These are phyloP conservation scores for Mohoua ochrocephala DNA, from an alignment of 2,113 vertebrate species.

Conservation along the genomic window DNA sequence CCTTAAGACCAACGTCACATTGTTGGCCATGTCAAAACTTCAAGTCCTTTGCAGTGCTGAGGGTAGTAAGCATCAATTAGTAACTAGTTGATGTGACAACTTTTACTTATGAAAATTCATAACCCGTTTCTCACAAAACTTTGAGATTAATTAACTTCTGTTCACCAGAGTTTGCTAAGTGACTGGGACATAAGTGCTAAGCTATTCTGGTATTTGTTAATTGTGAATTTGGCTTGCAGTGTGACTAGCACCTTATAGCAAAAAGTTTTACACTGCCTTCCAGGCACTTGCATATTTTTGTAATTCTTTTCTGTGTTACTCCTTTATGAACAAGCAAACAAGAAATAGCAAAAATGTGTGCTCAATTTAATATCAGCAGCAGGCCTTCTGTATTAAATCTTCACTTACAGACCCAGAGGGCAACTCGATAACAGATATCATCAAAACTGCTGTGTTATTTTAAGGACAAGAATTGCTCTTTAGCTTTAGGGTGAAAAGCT, in stretches of 20 bases:
- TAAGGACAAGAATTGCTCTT: background rate
- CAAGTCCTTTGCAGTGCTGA: background rate
- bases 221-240: background rate
- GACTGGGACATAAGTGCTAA: background rate
- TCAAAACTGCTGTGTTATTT: background rate
- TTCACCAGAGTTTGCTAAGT: background rate
- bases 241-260: background rate
- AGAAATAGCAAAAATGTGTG: background rate
- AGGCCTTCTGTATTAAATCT: background rate
- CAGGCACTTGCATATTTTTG: background rate
- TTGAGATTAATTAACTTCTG: background rate
- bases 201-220: background rate
- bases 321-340: background rate
- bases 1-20: background rate
- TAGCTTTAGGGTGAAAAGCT: background rate
- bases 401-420: background rate
- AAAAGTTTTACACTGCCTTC: background rate
- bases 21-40: background rate
- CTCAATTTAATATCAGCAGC: background rate
- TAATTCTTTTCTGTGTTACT: background rate
- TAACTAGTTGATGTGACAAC: background rate
- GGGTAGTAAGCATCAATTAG: background rate
- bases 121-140: accelerated
- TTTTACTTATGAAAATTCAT: background rate
- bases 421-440: background rate